Evolutionary conservation across 2,888 invertebrate genomes (phyloP).

Genomic region (Pteria penguin): DNA sequence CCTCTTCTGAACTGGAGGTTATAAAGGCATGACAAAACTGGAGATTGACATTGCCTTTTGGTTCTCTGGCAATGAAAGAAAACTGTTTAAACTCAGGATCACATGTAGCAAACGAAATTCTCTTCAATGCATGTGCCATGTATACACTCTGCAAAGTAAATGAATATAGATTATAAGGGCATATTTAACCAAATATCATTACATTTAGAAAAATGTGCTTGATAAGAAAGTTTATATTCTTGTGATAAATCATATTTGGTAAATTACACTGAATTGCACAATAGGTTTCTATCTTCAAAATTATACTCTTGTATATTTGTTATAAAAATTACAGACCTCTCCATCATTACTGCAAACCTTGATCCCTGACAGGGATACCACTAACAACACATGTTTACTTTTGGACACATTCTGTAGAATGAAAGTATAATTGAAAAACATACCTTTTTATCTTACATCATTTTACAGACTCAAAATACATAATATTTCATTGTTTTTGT

Average conservation of each 20-base stretch:
- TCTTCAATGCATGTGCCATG: slow-evolving; percentile 91
- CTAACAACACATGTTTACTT: slow-evolving; percentile 87
- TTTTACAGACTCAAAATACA: too few species aligned
- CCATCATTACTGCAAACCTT: slow-evolving; percentile 92
- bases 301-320: too few species aligned
- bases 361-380: slow-evolving; percentile 88
- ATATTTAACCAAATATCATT: too few species aligned
- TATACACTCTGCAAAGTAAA: slow-evolving; percentile 82
- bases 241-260: too few species aligned
- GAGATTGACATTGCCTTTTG: slow-evolving; percentile 85
- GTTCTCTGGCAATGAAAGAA: slow-evolving; percentile 89
- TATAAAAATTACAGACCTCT: slow-evolving; percentile 84
- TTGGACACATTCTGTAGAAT: slow-evolving; percentile 80
- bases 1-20: slow-evolving; percentile 88
- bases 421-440: too few species aligned
- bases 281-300: too few species aligned
- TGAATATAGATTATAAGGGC: too few species aligned
- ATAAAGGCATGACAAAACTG: slow-evolving; percentile 92
- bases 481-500: too few species aligned
- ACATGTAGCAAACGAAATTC: slow-evolving; percentile 92
- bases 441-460: too few species aligned
- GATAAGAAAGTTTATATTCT: too few species aligned
- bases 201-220: too few species aligned
- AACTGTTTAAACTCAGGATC: slow-evolving; percentile 89
- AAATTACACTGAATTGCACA: too few species aligned